Base-by-base conservation (phyloP, 2,888 invertebrate genomes). In the Sericinus montela region DNA sequence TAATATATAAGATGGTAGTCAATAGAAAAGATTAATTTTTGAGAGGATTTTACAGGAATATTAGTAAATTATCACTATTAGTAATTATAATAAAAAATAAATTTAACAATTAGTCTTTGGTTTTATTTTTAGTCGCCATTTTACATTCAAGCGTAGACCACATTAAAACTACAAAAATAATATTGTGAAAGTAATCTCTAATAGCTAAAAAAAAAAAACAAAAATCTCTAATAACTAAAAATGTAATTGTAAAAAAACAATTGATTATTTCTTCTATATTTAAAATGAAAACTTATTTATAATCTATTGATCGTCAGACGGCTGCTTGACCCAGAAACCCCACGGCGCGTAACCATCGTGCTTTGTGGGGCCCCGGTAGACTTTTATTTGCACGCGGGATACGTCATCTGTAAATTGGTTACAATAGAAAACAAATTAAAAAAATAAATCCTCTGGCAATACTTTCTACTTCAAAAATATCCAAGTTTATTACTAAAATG, bases 251-350 rank as follows among this genome's bases (percentile, higher is more conserved):
- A 32, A 16, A 9, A 29, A 14, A 10, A 40, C 9, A 6, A 9
- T 29, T 15, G 13, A 25, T 40, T 25, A 3, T 32, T 3, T 13
- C 10, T 32, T 32, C 32, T 11, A 32, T 7, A 11, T 11, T 25
- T 25, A 25, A 25, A 5, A 2, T 19, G 5, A 25, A 25, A 16
- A 16, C 1, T n/a, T 40, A 14, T 16, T 32, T 42, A 16, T 32
- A 42, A 32, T 28, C 45, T 45, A 45, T 41, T 90, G 72, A 44
- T 92, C 91, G 59, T 93, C 92, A 0, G 92, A 91, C 3, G 93
- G 93, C 63, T 93, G 93, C 57, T 93, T 93, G 28, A 93, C 92
- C 93, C 93, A 93, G 70, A 91, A 93, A 2, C 93, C 93, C 91
- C 93, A 93, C 0, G 93, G 93, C 1, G 93, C 93, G 62, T 91